These are phyloP conservation scores for Babylonia areolata DNA, from an alignment of 1,140 invertebrate species.

Conservation along the genomic window DNA sequence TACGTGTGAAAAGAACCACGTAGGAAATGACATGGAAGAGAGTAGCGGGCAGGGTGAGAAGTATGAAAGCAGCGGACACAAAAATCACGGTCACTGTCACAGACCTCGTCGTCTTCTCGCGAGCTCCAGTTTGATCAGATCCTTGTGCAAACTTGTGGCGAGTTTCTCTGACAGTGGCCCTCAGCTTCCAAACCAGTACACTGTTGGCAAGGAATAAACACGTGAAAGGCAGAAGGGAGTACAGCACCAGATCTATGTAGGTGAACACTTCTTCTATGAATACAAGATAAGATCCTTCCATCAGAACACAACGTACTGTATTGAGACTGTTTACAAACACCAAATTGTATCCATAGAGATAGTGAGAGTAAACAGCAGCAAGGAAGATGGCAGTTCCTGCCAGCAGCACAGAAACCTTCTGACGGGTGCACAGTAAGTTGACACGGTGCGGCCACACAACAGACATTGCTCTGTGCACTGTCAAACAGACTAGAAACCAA, in stretches of 20 bases:
- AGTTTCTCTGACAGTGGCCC: background rate
- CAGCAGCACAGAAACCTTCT: background rate
- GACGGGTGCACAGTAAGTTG: background rate
- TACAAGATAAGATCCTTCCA: background rate
- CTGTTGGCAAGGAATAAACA: background rate
- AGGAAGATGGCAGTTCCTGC: background rate
- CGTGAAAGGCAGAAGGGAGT: background rate
- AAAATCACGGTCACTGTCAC: slow-evolving; percentile 9
- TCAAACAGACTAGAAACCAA: slow-evolving; percentile 14
- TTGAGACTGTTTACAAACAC: background rate
- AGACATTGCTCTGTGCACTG: slow-evolving; percentile 22
- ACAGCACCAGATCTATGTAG: background rate
- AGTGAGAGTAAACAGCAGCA: background rate
- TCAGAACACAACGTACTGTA: no score
- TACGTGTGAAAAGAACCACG: background rate
- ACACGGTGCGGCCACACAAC: slow-evolving; percentile 25
- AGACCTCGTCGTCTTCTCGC: background rate
- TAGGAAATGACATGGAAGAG: background rate
- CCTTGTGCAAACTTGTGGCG: background rate
- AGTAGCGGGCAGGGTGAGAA: background rate
- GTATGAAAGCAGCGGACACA: background rate
- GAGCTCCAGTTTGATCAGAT: background rate
- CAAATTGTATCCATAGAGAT: background rate
- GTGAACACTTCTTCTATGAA: background rate
- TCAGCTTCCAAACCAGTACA: slow-evolving; percentile 6